Percentiles rank a stretch among this genome's conserved stretches.
These are phyloP conservation scores for Hydroisotoma schaefferi DNA, from an alignment of 2,888 invertebrate species.

Conservation along the genomic window DNA sequence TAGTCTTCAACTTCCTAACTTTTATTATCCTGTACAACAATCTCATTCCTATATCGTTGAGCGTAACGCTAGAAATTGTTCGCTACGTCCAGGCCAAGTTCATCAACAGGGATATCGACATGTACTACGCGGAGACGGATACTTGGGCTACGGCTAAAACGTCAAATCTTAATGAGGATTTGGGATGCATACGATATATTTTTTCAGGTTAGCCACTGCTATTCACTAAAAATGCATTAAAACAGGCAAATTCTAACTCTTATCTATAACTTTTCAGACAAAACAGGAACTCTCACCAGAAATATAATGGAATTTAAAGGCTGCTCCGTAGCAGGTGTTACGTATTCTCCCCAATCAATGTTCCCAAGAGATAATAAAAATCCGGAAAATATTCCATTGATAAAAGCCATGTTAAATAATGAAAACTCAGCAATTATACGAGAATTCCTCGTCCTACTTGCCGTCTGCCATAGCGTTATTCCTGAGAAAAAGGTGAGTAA, in stretches of 20 bases:
- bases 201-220: constrained; percentile 3
- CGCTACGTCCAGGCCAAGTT: constrained; percentile 66
- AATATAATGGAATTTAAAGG: constrained; percentile 95
- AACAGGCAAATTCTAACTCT: constrained; percentile 76
- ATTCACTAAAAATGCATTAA: constrained; percentile 40
- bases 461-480: constrained; percentile 97
- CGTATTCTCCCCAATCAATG: constrained; percentile 51
- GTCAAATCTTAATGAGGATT: constrained; percentile 95
- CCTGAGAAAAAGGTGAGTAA: constrained; percentile 62
- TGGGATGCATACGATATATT: constrained; percentile 91
- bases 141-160: constrained; percentile 95
- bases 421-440: constrained; percentile 56
- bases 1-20: constrained; percentile 68
- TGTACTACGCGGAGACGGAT: constrained; percentile 88
- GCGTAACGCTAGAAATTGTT: constrained; percentile 78
- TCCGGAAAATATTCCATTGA: constrained; percentile 54
- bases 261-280: constrained; percentile 71
- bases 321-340: constrained; percentile 56
- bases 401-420: neutral
- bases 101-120: constrained; percentile 90
- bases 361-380: constrained; percentile 55
- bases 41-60: constrained; percentile 93
- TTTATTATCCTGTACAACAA: constrained; percentile 99
- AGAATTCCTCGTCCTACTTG: constrained; percentile 85
- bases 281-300: constrained; percentile 95